phyloP scores from a whole-genome alignment of 2,888 invertebrate genomes.

The Drosophila meridiana region DNA sequence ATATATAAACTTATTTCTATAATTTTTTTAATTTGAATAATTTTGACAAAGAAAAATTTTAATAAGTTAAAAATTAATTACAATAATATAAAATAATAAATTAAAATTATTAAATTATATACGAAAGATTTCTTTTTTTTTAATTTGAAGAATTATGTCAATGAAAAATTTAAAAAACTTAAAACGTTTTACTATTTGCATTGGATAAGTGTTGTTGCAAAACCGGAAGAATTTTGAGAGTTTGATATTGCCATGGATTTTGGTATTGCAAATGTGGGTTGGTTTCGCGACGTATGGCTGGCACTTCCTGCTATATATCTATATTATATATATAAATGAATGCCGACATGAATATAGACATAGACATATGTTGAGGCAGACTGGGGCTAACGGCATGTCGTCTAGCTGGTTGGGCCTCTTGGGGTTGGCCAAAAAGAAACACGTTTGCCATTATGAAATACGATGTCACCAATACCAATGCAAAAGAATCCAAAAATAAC shows the following conservation, averaged over 20 bases:
- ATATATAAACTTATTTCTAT: too few species aligned
- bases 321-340: conserved; percentile 34
- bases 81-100: too few species aligned
- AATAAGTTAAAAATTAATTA: too few species aligned
- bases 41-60: too few species aligned
- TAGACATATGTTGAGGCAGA: conserved; percentile 47
- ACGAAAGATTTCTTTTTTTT: too few species aligned
- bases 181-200: background rate
- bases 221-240: conserved; percentile 69
- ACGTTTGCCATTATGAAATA: conserved; percentile 75
- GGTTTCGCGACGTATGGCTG: conserved; percentile 50
- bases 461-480: conserved; percentile 67
- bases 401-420: conserved; percentile 62
- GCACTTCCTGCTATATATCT: conserved; percentile 70
- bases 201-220: conserved; percentile 27
- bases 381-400: conserved; percentile 59
- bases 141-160: background rate
- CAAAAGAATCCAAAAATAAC: conserved; percentile 51
- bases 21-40: too few species aligned
- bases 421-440: conserved; percentile 63
- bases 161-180: background rate
- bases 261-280: conserved; percentile 64
- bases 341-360: conserved; percentile 40
- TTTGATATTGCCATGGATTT: conserved; percentile 33
- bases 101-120: too few species aligned